A percentile compares a stretch with the other conserved stretches of the same genome.
Conservation (phyloP, 2,888 invertebrate genomes). For the Conops quadrifasciatus region DNA sequence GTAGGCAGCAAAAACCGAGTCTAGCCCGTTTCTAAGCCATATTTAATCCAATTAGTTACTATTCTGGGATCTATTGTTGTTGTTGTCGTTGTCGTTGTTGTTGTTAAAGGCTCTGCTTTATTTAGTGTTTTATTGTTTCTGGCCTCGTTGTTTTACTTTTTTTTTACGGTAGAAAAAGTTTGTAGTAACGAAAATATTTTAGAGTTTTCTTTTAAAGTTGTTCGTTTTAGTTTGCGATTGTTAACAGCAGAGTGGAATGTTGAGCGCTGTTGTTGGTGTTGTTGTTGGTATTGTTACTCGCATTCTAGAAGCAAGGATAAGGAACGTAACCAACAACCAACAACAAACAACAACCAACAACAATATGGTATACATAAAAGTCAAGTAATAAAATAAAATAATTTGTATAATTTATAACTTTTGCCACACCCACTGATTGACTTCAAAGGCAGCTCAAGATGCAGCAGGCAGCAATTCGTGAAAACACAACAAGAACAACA, state of each 20-base stretch:
- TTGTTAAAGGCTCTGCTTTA: no score
- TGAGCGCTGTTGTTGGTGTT: slow-evolving; percentile 5
- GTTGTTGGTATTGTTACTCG: no score
- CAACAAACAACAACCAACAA: background rate
- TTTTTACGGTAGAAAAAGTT: no score
- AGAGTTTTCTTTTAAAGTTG: slow-evolving; percentile 41
- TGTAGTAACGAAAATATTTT: no score
- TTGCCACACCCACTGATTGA: slow-evolving; percentile 46
- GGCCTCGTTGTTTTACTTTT: slow-evolving; percentile 19
- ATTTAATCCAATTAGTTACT: slow-evolving; percentile 43
- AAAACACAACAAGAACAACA: slow-evolving; percentile 36
- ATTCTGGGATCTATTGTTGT: slow-evolving; percentile 4
- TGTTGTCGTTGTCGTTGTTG: slow-evolving; percentile 17
- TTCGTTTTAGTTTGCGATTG: slow-evolving; percentile 30
- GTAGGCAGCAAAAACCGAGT: no score
- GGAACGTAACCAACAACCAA: no score
- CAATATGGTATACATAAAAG: background rate
- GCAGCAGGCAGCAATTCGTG: no score
- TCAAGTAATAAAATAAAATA: slow-evolving; percentile 20
- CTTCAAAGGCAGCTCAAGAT: slow-evolving; percentile 43
- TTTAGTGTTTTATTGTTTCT: no score
- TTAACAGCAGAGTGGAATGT: background rate
- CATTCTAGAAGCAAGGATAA: no score
- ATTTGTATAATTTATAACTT: slow-evolving; percentile 47
- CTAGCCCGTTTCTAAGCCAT: no score